Evolutionary conservation across 2,888 invertebrate species (phyloP), one percentile per base, ranked within the genome.

Genomic region (Timema podura): DNA sequence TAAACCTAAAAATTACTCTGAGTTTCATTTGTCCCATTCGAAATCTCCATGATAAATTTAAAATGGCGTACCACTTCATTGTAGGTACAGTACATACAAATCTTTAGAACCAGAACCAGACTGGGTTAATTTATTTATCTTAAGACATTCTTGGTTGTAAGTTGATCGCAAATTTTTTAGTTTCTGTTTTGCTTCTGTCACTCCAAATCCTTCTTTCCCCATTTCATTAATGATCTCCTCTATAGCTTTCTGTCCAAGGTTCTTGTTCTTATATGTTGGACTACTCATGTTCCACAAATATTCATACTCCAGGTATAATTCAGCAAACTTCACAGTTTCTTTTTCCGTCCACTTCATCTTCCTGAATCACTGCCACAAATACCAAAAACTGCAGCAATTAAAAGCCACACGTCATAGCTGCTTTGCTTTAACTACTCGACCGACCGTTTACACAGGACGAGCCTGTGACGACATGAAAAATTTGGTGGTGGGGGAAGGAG

Each of bases 61-160:
- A 45, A 61, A 61, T 61, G 61, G 61, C 30, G 61, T 44, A 61
- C 30, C 61, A 61, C 61, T 61, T 61, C 61, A 61, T 61, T 61
- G 61, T 45, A 8, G 61, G 7, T 61, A n/a, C n/a, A n/a, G n/a
- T n/a, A 61, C 61, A 61, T 61, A 30, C 7, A 61, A 30, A 61
- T 30, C 30, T 61, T 7, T 45, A 61, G 61, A 44, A 61, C 61
- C 61, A 30, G 61, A 61, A 30, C 61, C 30, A 6, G 61, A 61
- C 30, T 61, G 30, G 5, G 13, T 45, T 61, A 45, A 61, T 61
- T 61, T 30, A 5, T 61, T 61, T 7, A 61, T 61, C 2, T 61
- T 57, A 8, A n/a, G 61, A 61, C 30, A 44, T 61, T 61, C 61
- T 61, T 61, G 61, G 2, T 61, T 61, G 61, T 10, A 61, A 2